Base-by-base conservation (phyloP, 2,113 vertebrate species). In the Bubalus kerabau region DNA sequence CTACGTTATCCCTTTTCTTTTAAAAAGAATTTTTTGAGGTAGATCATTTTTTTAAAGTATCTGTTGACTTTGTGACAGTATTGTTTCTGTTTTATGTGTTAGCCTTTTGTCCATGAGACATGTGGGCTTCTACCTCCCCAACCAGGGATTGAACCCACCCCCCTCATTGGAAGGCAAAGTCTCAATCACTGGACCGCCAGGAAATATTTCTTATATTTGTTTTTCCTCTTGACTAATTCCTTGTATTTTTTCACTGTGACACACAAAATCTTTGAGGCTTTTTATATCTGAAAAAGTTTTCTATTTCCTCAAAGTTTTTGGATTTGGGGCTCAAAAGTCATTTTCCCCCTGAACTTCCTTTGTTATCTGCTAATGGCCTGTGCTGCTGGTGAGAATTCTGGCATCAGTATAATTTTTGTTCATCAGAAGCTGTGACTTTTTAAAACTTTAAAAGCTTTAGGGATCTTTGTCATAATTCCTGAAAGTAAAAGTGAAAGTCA, bases 231-330 rank as follows among this genome's bases (percentile, higher is more conserved):
- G 13, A 54, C 59, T 80, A 13, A 67, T 89, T 92, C 30, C 50
- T 87, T 83, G 2, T 50, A 28, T 52, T 52, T 94, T 96, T 40
- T 80, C 16, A 28, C 50, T 82, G 19, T 89, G 59, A 59, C 24
- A 46, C 17, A 62, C 23, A 32, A 96, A 80, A 36, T 19, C 16
- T 80, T 78, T 46, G 14, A 87, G 50, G 2, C 46, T 67, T 81
- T 96, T 64, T 71, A 8, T 94, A 17, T 89, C 71, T 86, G 30
- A 93, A 86, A 90, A 83, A 67, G 13, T 74, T 91, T 80, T 94
- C 30, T 92, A 14, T 80, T 57, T 13, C 14, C 57, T 90, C 82
- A 94, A 0, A 59, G 54, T 43, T 84, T 91, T 52, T 48, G 16
- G 14, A 59, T 78, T 82, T 54, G n/a, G 62, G 74, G 4, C 36